A percentile compares a stretch with the other conserved stretches of the same genome.
phyloP scores from a whole-genome alignment of 2,888 invertebrate species.

The Cephus runcator region DNA sequence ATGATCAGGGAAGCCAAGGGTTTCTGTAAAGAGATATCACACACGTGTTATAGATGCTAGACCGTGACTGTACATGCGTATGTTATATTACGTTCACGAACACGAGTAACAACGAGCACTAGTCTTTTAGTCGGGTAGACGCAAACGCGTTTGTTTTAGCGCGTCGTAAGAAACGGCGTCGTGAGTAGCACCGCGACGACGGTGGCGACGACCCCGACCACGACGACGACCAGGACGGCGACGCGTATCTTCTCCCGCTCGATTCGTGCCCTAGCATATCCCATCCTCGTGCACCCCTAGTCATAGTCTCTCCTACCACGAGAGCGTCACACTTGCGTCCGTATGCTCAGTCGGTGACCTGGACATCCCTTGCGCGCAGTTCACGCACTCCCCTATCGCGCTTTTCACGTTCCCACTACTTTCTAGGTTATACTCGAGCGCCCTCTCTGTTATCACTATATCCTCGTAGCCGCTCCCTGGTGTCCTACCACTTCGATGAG shows the following conservation, averaged over 20 bases:
- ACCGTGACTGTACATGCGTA: neutral
- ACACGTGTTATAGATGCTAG: neutral
- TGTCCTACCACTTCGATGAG: neutral
- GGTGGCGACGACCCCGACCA: slow-evolving; percentile 14
- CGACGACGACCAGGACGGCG: slow-evolving; percentile 15
- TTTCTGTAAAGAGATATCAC: neutral
- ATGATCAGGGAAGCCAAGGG: neutral
- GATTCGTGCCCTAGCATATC: slow-evolving; percentile 11
- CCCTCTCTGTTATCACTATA: neutral
- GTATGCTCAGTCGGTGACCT: neutral
- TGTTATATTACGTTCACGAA: neutral
- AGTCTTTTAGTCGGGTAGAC: neutral
- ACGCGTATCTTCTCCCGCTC: slow-evolving; percentile 19
- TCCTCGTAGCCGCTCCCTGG: neutral
- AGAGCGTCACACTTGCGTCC: neutral
- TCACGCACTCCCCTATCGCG: neutral
- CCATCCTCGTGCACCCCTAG: slow-evolving; percentile 12
- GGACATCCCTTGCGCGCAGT: neutral
- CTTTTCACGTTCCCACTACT: neutral
- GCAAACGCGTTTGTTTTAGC: neutral
- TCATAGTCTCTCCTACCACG: slow-evolving; percentile 16
- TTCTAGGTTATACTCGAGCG: neutral
- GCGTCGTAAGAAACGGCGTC: slow-evolving; percentile 12
- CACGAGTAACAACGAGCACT: neutral
- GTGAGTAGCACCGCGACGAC: slow-evolving; percentile 12